Evolutionary conservation across 2,888 invertebrate species (phyloP), one percentile per base, ranked within the genome.

Genomic region (Anticlea derivata): DNA sequence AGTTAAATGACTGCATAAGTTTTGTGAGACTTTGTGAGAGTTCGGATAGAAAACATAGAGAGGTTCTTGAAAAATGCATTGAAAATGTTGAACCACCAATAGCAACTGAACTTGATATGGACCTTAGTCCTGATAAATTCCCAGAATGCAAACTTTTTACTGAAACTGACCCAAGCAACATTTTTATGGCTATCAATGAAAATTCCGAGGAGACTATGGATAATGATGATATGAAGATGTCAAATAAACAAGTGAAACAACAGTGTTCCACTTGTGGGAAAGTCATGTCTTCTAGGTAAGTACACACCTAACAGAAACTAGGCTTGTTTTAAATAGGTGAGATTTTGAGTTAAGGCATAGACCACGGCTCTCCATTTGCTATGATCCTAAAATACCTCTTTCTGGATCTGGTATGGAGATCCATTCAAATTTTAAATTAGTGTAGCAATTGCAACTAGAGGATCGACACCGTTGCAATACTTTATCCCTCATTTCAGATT

Each of bases 201-300:
- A 22, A 48, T 8, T 20, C 43, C 12, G 48, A 46, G 12, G 53
- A 54, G 38, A 49, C 30, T 27, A 56, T 38, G 10, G 24, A 41
- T 20, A 43, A 51, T 38, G 50, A 61, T 50, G 48, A 55, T 10
- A 17, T 44, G 8, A 38, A 51, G 20, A 48, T 22, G 5, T n/a
- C 5, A 46, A 48, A 49, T 30, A 45, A 34, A 40, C 48, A 34
- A 46, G 24, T 45, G 8, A 81, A 80, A 56, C 80, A 83, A 40
- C 91, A 91, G 69, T 91, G 91, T 60, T 84, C 78, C 57, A 86
- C 80, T 23, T 91, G 91, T 75, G 91, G 91, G n/a, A 91, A 89
- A 79, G 79, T 91, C 17, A 84, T 91, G 83, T 89, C 90, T 13
- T 90, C 91, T 8, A 82, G 83, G 91, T 88, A 71, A 60, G 60